A percentile compares a stretch with the other conserved stretches of the same genome.
These are phyloP conservation scores for Zaprionus gabonicus DNA, from an alignment of 1,140 invertebrate species.

Conservation along the genomic window DNA sequence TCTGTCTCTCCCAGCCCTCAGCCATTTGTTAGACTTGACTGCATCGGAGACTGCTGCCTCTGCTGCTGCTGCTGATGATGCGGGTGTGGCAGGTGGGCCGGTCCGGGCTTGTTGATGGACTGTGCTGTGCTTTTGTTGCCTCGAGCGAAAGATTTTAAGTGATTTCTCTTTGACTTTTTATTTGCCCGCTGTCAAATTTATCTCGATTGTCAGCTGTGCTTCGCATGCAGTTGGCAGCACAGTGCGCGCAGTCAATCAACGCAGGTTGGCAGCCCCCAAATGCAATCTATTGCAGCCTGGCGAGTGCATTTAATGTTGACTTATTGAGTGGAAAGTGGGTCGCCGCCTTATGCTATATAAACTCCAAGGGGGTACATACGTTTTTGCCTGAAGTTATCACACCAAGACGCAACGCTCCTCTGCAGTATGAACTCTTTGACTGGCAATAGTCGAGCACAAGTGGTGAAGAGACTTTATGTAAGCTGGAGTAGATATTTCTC, in stretches of 20 bases:
- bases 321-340: background rate
- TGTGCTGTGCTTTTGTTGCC: constrained; percentile 64
- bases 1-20: constrained; percentile 21
- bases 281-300: constrained; percentile 1
- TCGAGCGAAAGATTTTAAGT: constrained; percentile 52
- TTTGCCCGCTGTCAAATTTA: constrained; percentile 57
- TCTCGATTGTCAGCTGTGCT: constrained; percentile 40
- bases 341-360: background rate
- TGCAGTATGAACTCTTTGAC: too few species aligned
- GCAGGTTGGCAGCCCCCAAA: background rate
- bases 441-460: too few species aligned
- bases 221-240: constrained; percentile 50
- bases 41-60: constrained; percentile 29
- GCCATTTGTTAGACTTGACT: constrained; percentile 61
- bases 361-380: too few species aligned
- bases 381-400: too few species aligned
- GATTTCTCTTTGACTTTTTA: constrained; percentile 54
- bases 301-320: constrained; percentile 1
- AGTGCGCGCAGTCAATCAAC: constrained; percentile 31
- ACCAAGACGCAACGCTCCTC: too few species aligned
- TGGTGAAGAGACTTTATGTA: too few species aligned
- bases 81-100: constrained; percentile 8
- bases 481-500: too few species aligned
- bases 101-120: constrained; percentile 34
- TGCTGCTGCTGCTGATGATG: constrained; percentile 20